Evolutionary conservation across 64 coral and sea anemone species (phyloP).

Genomic region (Stylophora pistillata): DNA sequence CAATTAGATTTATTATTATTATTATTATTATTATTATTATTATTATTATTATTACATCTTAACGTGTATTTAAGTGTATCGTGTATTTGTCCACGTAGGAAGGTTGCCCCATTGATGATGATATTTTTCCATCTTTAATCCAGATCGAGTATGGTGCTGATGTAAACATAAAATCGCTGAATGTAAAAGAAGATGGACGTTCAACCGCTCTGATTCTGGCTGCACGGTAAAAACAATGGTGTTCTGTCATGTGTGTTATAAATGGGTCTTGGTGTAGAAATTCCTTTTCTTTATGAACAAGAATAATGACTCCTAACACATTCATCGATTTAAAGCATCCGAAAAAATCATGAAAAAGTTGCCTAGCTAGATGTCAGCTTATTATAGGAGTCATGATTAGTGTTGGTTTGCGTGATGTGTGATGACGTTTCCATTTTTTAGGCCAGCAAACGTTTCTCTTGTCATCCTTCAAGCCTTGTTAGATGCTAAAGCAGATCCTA

Average conservation of each 20-base stretch:
- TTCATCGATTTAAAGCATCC: too few relatives aligned
- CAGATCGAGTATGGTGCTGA: constrained; percentile 50
- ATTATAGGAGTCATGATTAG: background rate
- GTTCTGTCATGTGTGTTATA: background rate
- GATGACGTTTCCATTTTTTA: background rate
- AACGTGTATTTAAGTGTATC: too few relatives aligned
- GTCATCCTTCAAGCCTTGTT: constrained; percentile 27
- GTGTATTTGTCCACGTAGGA: too few relatives aligned
- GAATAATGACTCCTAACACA: too few relatives aligned
- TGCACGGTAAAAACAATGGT: constrained; percentile 7
- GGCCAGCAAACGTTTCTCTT: background rate
- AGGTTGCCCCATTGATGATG: background rate
- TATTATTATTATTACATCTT: too few relatives aligned
- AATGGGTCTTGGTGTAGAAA: background rate
- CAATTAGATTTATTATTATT: too few relatives aligned
- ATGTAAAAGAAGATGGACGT: constrained; percentile 28
- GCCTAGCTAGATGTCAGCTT: too few relatives aligned
- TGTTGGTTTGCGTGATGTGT: background rate
- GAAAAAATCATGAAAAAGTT: too few relatives aligned
- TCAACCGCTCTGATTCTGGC: constrained; percentile 48
- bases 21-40: too few relatives aligned
- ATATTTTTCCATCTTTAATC: background rate
- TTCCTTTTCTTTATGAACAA: too few relatives aligned
- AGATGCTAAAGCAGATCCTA: constrained; percentile 69
- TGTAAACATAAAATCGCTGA: constrained; percentile 40